Base-by-base conservation (phyloP, 1,140 invertebrate genomes). In the Pseudobourletiella spinata region DNA sequence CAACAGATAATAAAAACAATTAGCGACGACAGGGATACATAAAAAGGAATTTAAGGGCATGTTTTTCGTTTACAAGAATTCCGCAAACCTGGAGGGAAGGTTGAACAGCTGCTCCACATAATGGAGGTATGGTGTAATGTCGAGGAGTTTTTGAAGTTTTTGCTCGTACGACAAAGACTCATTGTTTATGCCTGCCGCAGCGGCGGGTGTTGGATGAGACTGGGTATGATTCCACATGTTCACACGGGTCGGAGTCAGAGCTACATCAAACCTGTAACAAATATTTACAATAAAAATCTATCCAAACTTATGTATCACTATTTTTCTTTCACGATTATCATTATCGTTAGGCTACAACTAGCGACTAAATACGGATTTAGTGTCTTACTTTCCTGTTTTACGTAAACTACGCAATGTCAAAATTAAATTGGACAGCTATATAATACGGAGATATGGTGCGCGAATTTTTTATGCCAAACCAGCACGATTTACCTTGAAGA, bases 51-150 rank as follows among this genome's bases (percentile, higher is more conserved):
- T 6, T 43, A 2, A 52, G 35, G 8, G n/a, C n/a, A n/a, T n/a
- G n/a, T n/a, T 20, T 42, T 60, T 8, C 29, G 32, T 8, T 14
- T 4, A 4, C 11, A 54, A 14, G 11, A 35, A 57, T 15, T 16
- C n/a, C 11, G 24, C 4, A 25, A 29, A 1, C 61, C 65, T 67
- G 25, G 60, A 59, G 11, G 52, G 29, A n/a, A 54, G 59, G 58
- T 54, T 61, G 42, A 67, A 67, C n/a, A 67, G 52, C 15, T 63
- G n/a, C 32, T 67, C 32, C n/a, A 67, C 32, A 54, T 60, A 67
- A 3, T 63, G 63, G n/a, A 63, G 26, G 26, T 67, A 67, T 22
- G 42, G 35, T 18, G 65, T 54, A 3, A 67, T 26, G 54, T 67
- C 61, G 16, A 67, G 58, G 25, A 29, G 39, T 43, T 57, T 67